Evolutionary conservation across 2,113 vertebrate genomes (phyloP), one percentile per base, ranked within the genome.

Genomic region (Apistogramma diplotaenia): DNA sequence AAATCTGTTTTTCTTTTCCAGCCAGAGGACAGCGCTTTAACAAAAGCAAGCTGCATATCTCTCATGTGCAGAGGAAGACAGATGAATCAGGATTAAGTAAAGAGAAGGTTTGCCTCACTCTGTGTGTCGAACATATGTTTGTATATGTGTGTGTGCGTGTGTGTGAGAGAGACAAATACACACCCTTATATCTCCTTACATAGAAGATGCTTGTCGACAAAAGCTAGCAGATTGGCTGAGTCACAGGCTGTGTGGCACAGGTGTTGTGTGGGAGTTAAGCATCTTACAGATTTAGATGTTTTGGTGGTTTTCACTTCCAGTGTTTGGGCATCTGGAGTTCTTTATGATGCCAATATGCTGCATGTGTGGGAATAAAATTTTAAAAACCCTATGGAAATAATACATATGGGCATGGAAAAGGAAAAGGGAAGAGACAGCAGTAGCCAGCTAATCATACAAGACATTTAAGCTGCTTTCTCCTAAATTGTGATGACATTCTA

Each of bases 211-310:
- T 71, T 29, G 54, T 54, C 7, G 0, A 40, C 74, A 55, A 74
- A 55, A 87, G 83, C 76, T 31, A 62, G 75, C 78, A 65, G 79
- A 77, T 74, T 60, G 82, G 79, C 84, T 85, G 82, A 79, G 77
- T 85, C 80, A 82, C 88, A 71, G 49, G 16, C 53, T n/a, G 31
- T 46, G n/a, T 5, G n/a, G 21, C 82, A 9, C 79, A 87, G 84
- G 79, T 87, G 86, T 75, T 21, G 76, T 60, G 81, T 84, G 70
- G 76, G 79, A 54, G 83, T 58, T 16, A 59, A 86, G 74, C 85
- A 70, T 81, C 56, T 81, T 72, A 83, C 78, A 84, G 76, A 83
- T 88, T 89, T 73, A 78, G 79, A 82, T 78, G 73, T 81, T 81
- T 73, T 37, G 49, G 58, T 58, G 62, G 40, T 5, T 74, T 88